Percentiles rank a stretch among this genome's conserved stretches.
Evolutionary conservation across 2,113 vertebrate genomes (phyloP).

Genomic region (Leptosomus discolor): DNA sequence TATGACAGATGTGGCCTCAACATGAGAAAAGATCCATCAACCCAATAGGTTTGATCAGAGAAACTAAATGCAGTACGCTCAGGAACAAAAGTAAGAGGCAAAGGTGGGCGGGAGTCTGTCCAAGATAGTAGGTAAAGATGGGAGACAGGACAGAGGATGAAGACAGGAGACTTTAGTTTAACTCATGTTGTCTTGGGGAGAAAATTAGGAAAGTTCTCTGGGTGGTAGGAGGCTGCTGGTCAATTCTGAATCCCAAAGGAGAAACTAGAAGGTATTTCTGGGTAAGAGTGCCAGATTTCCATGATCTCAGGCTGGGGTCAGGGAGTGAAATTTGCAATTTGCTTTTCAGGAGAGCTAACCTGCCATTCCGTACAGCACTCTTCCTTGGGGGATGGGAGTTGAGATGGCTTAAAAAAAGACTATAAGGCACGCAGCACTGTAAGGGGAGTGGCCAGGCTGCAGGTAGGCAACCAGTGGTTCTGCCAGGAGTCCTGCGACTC

Average conservation of each 20-base stretch:
- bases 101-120: not conserved
- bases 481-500: not conserved
- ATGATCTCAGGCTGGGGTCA: not conserved
- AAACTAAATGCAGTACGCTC: not conserved
- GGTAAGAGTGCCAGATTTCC: not conserved
- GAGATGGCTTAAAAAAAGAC: too few relatives aligned
- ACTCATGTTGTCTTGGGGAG: not conserved
- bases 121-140: not conserved
- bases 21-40: not conserved
- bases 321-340: not conserved
- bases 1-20: not conserved
- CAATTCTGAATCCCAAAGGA: not conserved
- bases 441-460: not conserved
- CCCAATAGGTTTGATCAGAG: not conserved
- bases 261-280: not conserved
- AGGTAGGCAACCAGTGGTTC: not conserved
- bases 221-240: not conserved
- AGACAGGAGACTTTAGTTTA: not conserved
- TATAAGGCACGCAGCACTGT: not conserved
- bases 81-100: not conserved
- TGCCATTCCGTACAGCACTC: not conserved
- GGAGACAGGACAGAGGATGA: not conserved
- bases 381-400: too few relatives aligned
- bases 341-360: not conserved
- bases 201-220: not conserved